A percentile compares a stretch with the other conserved stretches of the same genome.
phyloP scores from a whole-genome alignment of 2,113 vertebrate species.

The Axis porcinus region DNA sequence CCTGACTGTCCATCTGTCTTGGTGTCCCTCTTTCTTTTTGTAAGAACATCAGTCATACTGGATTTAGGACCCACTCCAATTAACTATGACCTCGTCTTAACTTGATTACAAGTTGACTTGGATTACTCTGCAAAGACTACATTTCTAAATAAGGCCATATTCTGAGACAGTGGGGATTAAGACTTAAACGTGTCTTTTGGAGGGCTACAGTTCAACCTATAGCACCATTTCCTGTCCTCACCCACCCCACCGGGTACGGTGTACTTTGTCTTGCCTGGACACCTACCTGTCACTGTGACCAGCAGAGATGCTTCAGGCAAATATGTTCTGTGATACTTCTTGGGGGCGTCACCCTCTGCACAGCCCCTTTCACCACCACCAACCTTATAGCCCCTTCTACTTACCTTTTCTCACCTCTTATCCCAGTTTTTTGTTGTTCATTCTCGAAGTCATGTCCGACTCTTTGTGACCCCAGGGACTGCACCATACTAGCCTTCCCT shows the following conservation, averaged over 20 bases:
- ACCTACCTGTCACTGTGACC: background rate
- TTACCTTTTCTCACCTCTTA: background rate
- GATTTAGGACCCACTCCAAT: background rate
- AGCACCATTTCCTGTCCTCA: background rate
- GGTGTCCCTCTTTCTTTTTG: background rate
- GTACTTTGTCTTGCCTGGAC: background rate
- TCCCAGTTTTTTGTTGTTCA: background rate
- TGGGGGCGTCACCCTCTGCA: background rate
- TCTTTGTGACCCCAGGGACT: background rate
- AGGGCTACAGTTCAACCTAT: background rate
- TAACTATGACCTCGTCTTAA: background rate
- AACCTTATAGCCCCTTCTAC: background rate
- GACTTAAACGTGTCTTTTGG: background rate
- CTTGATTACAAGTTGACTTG: background rate
- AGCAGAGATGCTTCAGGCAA: background rate
- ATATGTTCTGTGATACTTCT: background rate
- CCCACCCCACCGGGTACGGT: too few relatives aligned
- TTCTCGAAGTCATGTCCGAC: background rate
- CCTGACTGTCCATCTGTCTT: background rate
- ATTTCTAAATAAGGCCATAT: background rate
- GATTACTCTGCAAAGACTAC: background rate
- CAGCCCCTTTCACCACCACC: fast-evolving
- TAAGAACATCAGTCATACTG: background rate
- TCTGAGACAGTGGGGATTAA: background rate
- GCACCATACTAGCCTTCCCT: background rate